A percentile compares a stretch with the other conserved stretches of the same genome.
phyloP scores from a whole-genome alignment of 2,797 vertebrate species.

The Eidolon dupreanum region DNA sequence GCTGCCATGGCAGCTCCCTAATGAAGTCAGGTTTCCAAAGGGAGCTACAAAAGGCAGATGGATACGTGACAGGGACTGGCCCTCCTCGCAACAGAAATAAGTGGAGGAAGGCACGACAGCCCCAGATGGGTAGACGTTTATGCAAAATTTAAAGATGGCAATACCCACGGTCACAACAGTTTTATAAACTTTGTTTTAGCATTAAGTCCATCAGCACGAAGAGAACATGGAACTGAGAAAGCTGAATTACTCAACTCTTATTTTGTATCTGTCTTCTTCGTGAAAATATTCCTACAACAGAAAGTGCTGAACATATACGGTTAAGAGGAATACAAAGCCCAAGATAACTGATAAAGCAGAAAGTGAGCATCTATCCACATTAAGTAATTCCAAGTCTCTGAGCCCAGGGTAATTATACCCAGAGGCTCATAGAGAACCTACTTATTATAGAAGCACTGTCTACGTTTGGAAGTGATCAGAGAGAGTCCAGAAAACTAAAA shows the following conservation, averaged over 20 bases:
- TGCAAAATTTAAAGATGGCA: not conserved
- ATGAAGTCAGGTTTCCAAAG: not conserved
- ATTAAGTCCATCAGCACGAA: not conserved
- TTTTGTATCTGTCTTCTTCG: not conserved
- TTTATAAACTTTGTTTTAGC: not conserved
- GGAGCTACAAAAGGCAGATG: not conserved
- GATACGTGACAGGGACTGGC: not conserved
- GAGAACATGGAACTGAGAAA: not conserved
- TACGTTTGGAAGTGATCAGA: not conserved
- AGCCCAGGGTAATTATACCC: not conserved
- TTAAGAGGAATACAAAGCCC: not conserved
- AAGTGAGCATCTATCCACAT: not conserved
- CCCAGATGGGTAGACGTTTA: not conserved
- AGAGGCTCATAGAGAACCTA: not conserved
- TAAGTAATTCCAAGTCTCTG: not conserved
- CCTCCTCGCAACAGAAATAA: not conserved
- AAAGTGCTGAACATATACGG: not conserved
- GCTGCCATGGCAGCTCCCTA: not conserved
- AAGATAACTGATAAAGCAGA: not conserved
- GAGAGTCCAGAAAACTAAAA: conserved; percentile 21
- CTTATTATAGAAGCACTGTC: not conserved
- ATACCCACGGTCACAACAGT: not conserved
- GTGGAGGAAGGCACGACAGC: not conserved
- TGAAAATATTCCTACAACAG: not conserved
- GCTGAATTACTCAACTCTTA: not conserved